phyloP scores from a whole-genome alignment of 2,888 invertebrate genomes.

The Phalera bucephala region DNA sequence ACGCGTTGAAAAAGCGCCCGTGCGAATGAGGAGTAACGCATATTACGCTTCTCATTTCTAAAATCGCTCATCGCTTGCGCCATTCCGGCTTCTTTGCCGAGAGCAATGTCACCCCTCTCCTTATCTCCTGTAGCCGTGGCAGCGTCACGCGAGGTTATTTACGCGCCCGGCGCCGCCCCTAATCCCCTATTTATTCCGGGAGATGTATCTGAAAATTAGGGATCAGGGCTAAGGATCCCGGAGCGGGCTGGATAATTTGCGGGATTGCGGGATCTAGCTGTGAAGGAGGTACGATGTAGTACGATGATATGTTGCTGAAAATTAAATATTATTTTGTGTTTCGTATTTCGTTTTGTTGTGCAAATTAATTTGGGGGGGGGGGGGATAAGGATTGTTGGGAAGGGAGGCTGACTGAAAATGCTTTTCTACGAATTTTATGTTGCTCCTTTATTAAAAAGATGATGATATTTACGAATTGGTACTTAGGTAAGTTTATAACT shows the following conservation, averaged over 20 bases:
- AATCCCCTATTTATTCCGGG: conserved; percentile 81
- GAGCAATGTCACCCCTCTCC: conserved; percentile 65
- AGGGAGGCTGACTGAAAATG: too few species aligned
- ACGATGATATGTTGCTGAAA: not conserved
- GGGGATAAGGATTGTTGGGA: too few species aligned
- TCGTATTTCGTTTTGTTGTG: too few species aligned
- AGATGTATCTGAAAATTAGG: conserved; percentile 83
- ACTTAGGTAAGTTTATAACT: too few species aligned
- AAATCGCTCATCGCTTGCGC: conserved; percentile 36
- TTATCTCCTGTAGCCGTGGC: conserved; percentile 66
- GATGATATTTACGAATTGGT: too few species aligned
- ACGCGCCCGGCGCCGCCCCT: conserved; percentile 73
- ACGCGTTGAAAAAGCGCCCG: too few species aligned
- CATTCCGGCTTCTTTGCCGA: conserved; percentile 38
- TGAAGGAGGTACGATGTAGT: not conserved
- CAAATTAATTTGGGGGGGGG: too few species aligned
- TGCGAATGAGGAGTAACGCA: too few species aligned
- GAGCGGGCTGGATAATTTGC: conserved; percentile 67
- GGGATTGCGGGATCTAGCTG: conserved; percentile 35
- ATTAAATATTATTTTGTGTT: too few species aligned
- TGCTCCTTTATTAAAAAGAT: too few species aligned
- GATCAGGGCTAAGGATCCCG: conserved; percentile 68
- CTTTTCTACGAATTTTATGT: too few species aligned
- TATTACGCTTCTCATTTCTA: conserved; percentile 15
- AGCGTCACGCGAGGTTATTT: conserved; percentile 77